Base-by-base conservation (phyloP, 1,140 invertebrate species). In the Heliconius nattereri region DNA sequence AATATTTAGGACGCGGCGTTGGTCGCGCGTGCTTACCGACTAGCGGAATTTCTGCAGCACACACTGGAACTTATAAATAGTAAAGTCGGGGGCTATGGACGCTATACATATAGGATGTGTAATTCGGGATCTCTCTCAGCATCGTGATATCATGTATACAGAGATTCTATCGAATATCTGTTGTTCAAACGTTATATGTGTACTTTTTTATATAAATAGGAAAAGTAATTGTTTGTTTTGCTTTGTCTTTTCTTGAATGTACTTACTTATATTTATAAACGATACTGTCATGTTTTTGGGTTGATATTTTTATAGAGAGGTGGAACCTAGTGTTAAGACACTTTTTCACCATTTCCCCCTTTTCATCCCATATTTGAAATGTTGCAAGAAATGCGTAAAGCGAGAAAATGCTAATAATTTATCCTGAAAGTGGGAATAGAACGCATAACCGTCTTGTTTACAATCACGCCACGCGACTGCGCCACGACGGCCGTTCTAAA, bases 1-100 rank as follows among this genome's bases (percentile, higher is more conserved):
- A 75, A 73, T 29, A 71, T 60, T 76, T 73, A 81, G 75, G 83
- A 84, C 84, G 85, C 83, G 75, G 70, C 84, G 83, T 80, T 81
- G 83, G 79, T 81, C 88, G 85, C 91, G 92, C 86, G 84, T 87
- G 81, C 80, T 82, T 83, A 85, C 81, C 84, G 86, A 93, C 92
- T 94, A 92, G 76, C 86, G 91, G 90, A 92, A 90, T 92, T 92
- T 90, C 86, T 84, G 87, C 85, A 85, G 87, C 86, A 90, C 86
- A 88, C 85, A 88, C 91, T 94, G 90, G 92, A 94, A 91, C 86
- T 89, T 92, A 93, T 92, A 92, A 92, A 94, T 92, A 92, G 91
- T 85, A 85, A 85, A 86, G 88, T 86, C 86, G 85, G 83, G 85
- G 78, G 80, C 78, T 84, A 78, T 80, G 87, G 86, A 84, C 7